Base-by-base conservation (phyloP, 2,888 invertebrate species). In the Idaea aversata region DNA sequence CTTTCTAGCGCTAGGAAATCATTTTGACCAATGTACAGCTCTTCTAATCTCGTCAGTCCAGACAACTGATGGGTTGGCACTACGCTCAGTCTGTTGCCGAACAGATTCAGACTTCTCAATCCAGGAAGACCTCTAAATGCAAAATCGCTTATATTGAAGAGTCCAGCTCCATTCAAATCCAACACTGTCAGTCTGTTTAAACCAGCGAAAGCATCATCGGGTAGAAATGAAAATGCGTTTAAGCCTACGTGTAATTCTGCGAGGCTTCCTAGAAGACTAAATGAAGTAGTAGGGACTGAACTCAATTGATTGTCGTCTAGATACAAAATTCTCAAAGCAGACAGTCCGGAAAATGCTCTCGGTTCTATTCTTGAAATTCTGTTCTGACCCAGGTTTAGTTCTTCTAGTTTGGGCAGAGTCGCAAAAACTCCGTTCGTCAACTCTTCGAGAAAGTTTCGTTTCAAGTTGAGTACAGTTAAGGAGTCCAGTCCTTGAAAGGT, bases 181-280 rank as follows among this genome's bases (percentile, higher is more conserved):
- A 98, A 88, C 15, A 96, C 95, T 1, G 96, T 94, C 34, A 98
- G 90, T 68, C 95, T 95, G 72, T 95, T 95, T 10, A 97, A 93
- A 64, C 97, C 96, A 63, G 94, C 94, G 85, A 98, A 98, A 15
- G 96, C 95, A 73, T 96, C 96, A 74, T 96, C 95, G 7, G 96
- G 95, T 67, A 98, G 91, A 63, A 93, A 93, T 15, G 96, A 94
- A 82, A 98, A 97, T 0, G 95, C 96, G 82, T 98, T 98, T 70
- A 97, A 94, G 13, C 97, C 97, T 59, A 98, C 94, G 80, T 97
- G 97, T 13, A 98, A 90, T 85, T 98, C 98, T 4, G 97, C 97
- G 67, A 98, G 92, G 74, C 96, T 95, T 65, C 95, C 96, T 76
- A 97, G 88, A 3, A 96, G 94, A 34, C 95, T 94, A 78, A 97